Evolutionary conservation across 2,888 invertebrate genomes (phyloP).

Genomic region (Pasiphila rectangulata): DNA sequence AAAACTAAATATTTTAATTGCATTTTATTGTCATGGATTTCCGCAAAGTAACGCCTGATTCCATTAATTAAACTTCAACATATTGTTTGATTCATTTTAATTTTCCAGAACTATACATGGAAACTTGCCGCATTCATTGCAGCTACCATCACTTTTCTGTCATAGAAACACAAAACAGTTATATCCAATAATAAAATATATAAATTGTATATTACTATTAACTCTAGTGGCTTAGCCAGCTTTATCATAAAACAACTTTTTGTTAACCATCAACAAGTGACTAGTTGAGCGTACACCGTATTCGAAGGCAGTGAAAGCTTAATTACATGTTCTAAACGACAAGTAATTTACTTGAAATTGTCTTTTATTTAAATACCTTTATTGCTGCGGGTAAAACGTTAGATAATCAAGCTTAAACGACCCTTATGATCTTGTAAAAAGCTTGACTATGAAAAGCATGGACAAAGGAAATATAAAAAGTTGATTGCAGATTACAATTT

Average conservation of each 20-base stretch:
- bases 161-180: too few species aligned
- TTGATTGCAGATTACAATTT: conserved; percentile 9
- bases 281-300: conserved; percentile 25
- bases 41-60: too few species aligned
- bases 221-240: conserved; percentile 37
- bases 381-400: conserved; percentile 16
- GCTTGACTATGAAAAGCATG: conserved; percentile 19
- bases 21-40: too few species aligned
- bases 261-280: conserved; percentile 27
- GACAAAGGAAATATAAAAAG: conserved; percentile 19
- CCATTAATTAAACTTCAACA: too few species aligned
- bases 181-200: too few species aligned
- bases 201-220: too few species aligned
- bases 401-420: conserved; percentile 18
- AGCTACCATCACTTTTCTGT: too few species aligned
- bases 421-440: conserved; percentile 24
- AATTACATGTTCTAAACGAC: conserved; percentile 36
- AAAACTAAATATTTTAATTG: too few species aligned
- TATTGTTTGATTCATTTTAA: too few species aligned
- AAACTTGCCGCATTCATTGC: too few species aligned
- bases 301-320: conserved; percentile 58
- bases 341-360: conserved; percentile 47
- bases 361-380: conserved; percentile 31
- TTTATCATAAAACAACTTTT: conserved; percentile 46
- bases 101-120: too few species aligned